Evolutionary conservation across 1,140 invertebrate species (phyloP).

Genomic region (Cryptotermes secundus): DNA sequence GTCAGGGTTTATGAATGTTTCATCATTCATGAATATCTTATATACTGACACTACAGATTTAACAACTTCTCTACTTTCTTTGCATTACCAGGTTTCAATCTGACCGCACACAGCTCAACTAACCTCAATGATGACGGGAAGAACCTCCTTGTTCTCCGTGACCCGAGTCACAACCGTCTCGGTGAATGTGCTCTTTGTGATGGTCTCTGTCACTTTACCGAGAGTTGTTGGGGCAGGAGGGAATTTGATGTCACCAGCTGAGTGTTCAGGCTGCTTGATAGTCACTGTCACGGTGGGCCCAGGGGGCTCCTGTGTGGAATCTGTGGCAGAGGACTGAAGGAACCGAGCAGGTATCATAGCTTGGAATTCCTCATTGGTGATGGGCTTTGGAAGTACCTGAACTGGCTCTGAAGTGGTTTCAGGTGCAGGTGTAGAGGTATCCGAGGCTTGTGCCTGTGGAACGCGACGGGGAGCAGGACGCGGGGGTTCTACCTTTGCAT

Average conservation of each 20-base stretch:
- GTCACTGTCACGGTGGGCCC: slow-evolving; percentile 65
- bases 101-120: slow-evolving; percentile 41
- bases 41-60: too few relatives aligned
- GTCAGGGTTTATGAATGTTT: too few relatives aligned
- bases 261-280: slow-evolving; percentile 68
- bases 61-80: too few relatives aligned
- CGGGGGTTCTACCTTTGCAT: slow-evolving; percentile 28
- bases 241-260: slow-evolving; percentile 62
- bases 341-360: slow-evolving; percentile 90
- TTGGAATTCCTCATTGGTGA: slow-evolving; percentile 90
- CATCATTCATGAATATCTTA: too few relatives aligned
- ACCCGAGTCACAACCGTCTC: slow-evolving; percentile 90
- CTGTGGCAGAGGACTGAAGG: slow-evolving; percentile 52
- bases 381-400: slow-evolving; percentile 65
- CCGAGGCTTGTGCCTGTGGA: not conserved
- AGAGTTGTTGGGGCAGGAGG: slow-evolving; percentile 79
- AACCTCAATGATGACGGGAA: slow-evolving; percentile 86
- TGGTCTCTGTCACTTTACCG: slow-evolving; percentile 86
- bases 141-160: slow-evolving; percentile 84
- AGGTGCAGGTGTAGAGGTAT: not conserved
- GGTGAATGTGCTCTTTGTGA: slow-evolving; percentile 91
- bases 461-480: slow-evolving; percentile 35
- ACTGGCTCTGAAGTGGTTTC: slow-evolving; percentile 44
- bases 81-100: slow-evolving; percentile 10
- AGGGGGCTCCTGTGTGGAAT: slow-evolving; percentile 35